Percentiles rank a stretch among this genome's conserved stretches.
Conservation (phyloP, 2,113 vertebrate species). For the Neodon shergylaensis region DNA sequence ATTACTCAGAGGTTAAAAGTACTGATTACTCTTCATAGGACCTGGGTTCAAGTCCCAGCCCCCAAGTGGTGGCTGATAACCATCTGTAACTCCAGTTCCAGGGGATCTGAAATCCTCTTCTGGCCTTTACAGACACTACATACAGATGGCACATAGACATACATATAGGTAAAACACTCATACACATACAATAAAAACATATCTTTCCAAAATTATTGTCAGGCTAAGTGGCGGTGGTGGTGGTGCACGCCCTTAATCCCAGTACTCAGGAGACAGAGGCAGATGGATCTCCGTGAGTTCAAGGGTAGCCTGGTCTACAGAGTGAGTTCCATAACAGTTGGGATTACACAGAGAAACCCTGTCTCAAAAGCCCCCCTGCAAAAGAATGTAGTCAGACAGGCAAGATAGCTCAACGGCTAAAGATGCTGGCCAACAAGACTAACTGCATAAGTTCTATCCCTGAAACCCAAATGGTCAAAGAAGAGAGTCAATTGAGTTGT, state of each 20-base stretch:
- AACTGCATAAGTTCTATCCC: not conserved
- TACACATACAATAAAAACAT: not conserved
- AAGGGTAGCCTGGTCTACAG: not conserved
- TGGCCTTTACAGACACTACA: not conserved
- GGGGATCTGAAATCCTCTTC: not conserved
- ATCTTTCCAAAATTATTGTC: not conserved
- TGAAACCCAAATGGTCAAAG: not conserved
- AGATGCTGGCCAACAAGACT: not conserved
- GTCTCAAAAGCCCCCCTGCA: not conserved
- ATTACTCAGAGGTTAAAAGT: not conserved
- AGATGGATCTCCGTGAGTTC: not conserved
- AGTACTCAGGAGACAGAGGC: not conserved
- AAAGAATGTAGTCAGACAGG: not conserved
- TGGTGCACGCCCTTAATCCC: not conserved
- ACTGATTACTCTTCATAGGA: not conserved
- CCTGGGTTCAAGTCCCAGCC: not conserved
- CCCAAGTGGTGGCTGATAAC: not conserved
- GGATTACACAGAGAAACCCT: not conserved
- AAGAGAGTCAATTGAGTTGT: too few relatives aligned
- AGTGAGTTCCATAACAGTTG: too few relatives aligned
- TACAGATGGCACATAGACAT: not conserved
- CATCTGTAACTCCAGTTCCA: not conserved
- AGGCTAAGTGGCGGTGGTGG: too few relatives aligned
- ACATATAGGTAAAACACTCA: not conserved
- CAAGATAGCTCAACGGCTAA: not conserved